phyloP scores from a whole-genome alignment of 1,140 invertebrate genomes.

The Hermetia illucens region DNA sequence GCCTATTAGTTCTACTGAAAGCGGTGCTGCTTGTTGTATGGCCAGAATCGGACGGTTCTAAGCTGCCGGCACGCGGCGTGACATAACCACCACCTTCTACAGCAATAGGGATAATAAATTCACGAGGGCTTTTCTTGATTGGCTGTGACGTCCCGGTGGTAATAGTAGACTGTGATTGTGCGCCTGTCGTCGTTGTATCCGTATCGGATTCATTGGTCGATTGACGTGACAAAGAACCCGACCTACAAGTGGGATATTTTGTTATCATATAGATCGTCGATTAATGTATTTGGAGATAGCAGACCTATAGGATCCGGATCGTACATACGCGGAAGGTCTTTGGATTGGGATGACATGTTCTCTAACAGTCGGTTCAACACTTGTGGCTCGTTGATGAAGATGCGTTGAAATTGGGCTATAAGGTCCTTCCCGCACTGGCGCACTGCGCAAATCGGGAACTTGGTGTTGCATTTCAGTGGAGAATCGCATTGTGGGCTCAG shows the following conservation, averaged over 20 bases:
- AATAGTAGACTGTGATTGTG: conserved; percentile 15
- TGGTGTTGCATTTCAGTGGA: conserved; percentile 30
- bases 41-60: conserved; percentile 51
- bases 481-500: conserved; percentile 24
- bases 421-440: conserved; percentile 26
- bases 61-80: conserved; percentile 58
- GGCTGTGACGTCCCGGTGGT: conserved; percentile 45
- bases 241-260: too few species aligned
- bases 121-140: conserved; percentile 72
- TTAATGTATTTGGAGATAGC: too few species aligned
- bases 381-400: conserved; percentile 21
- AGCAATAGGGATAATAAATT: conserved; percentile 83
- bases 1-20: conserved; percentile 21
- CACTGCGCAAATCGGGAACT: conserved; percentile 29
- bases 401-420: conserved; percentile 25
- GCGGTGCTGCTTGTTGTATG: conserved; percentile 33
- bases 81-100: conserved; percentile 76
- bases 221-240: conserved; percentile 41
- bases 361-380: conserved; percentile 28
- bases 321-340: conserved; percentile 30
- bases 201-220: conserved; percentile 54
- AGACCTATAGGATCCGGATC: conserved; percentile 23
- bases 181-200: conserved; percentile 32
- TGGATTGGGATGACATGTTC: conserved; percentile 53
- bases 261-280: too few species aligned